Evolutionary conservation across 1,140 invertebrate species (phyloP), one percentile per base, ranked within the genome.

Genomic region (Drosophila micromelanica): DNA sequence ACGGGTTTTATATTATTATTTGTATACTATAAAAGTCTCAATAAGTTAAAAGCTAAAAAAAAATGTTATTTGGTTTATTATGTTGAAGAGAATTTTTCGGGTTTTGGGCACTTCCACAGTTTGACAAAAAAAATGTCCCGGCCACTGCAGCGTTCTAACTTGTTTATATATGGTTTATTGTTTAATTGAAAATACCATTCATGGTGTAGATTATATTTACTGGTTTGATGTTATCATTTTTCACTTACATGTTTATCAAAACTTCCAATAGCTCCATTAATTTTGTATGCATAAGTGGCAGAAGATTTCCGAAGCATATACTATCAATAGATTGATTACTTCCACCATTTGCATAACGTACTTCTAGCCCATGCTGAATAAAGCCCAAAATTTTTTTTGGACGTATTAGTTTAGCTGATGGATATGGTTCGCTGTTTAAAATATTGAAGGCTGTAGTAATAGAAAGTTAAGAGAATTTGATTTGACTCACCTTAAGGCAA

Each of bases 181-280:
- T 20, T 20, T 20, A 20, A 20, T 20, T 20, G 2, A 20, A 20
- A 20, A 20, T 20, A 20, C 2, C 20, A 20, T 20, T 23, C 20
- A 2, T 23, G 2, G 1, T 17, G 17, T 17, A 17, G 17, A 17
- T 0, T 3, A 23, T 23, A 3, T 3, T 23, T 23, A 23, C 2
- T 23, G 2, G 20, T 23, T 23, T 23, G 0, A 23, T 3, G 3
- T 23, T 3, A 23, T 23, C 20, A 23, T 23, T 23, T 5, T 0
- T 59, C 17, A 77, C 78, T 80, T 77, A 80, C 78, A 68, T 46
- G 5, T 73, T 35, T 7, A 80, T 67, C 2, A 80, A 30, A 2
- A 63, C 55, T 73, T 80, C 72, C 43, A 80, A n/a, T 23, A 80
- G 56, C 3, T 80, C 78, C 11, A 80, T 20, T 20, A 81, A 55